phyloP scores from a whole-genome alignment of 2,888 invertebrate species.

The Trimorus sp. region DNA sequence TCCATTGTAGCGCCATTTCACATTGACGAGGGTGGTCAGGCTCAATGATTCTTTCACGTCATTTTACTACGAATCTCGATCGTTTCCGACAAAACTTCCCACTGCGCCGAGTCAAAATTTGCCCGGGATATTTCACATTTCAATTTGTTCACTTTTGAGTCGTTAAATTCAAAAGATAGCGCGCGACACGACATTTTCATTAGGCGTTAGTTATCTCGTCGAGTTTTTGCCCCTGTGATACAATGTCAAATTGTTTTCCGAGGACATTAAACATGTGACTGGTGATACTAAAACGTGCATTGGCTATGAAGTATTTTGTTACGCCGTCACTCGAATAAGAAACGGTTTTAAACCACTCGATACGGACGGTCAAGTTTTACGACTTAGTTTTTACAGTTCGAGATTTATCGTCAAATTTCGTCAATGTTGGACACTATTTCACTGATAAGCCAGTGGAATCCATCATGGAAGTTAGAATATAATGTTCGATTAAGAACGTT shows the following conservation, averaged over 20 bases:
- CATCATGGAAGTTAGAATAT: neutral
- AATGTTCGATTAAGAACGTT: too few species aligned
- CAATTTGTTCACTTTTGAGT: slow-evolving; percentile 67
- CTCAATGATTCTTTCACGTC: slow-evolving; percentile 50
- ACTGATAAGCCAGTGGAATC: slow-evolving; percentile 1
- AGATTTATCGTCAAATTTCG: slow-evolving; percentile 25
- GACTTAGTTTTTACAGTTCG: slow-evolving; percentile 32
- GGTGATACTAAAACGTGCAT: slow-evolving; percentile 19
- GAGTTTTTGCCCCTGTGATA: slow-evolving; percentile 13
- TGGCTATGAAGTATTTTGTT: slow-evolving; percentile 39
- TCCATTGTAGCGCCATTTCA: slow-evolving; percentile 72
- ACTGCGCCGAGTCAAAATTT: slow-evolving; percentile 53
- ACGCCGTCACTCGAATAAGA: slow-evolving; percentile 20
- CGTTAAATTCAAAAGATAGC: slow-evolving; percentile 39
- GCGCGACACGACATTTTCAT: slow-evolving; percentile 67
- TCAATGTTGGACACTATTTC: slow-evolving; percentile 11
- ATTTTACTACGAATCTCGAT: slow-evolving; percentile 48
- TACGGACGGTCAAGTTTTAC: slow-evolving; percentile 45
- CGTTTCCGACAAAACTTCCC: slow-evolving; percentile 62
- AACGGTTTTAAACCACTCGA: slow-evolving; percentile 32
- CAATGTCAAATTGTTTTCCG: slow-evolving; percentile 33
- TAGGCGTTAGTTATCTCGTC: slow-evolving; percentile 17
- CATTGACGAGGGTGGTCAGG: slow-evolving; percentile 67
- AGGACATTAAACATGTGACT: slow-evolving; percentile 36
- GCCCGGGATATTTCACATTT: slow-evolving; percentile 64